Percentiles rank a stretch among this genome's conserved stretches.
Evolutionary conservation across 2,113 vertebrate species (phyloP).

Genomic region (Chlamydotis undulata): DNA sequence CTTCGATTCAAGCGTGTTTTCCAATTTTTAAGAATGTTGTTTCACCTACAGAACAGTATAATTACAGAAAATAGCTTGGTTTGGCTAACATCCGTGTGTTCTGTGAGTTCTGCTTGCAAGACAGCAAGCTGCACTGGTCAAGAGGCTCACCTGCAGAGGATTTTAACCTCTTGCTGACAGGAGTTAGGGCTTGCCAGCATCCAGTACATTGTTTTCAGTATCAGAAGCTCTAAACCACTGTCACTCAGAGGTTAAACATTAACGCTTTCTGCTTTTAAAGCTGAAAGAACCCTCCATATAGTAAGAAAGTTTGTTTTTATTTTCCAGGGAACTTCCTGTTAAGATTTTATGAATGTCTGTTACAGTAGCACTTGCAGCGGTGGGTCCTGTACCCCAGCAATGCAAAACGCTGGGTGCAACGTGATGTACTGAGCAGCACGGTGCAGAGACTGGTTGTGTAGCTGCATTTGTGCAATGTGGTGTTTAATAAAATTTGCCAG

Average conservation of each 20-base stretch:
- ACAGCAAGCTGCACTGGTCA: not conserved
- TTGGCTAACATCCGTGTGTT: constrained; percentile 66
- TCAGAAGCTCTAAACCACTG: constrained; percentile 41
- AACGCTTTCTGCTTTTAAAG: constrained; percentile 28
- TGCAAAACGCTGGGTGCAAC: not conserved
- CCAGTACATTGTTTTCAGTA: constrained; percentile 30
- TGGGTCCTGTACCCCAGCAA: not conserved
- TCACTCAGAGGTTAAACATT: constrained; percentile 62
- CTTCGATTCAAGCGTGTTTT: constrained; percentile 64
- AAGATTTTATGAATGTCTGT: constrained; percentile 5
- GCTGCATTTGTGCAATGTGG: not conserved
- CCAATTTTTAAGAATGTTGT: constrained; percentile 69
- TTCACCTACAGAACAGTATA: constrained; percentile 67
- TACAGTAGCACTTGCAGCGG: not conserved
- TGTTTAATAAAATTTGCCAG: constrained; percentile 34
- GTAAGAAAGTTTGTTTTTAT: constrained; percentile 6
- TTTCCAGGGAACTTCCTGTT: constrained; percentile 28
- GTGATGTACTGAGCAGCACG: not conserved
- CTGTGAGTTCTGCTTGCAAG: constrained; percentile 46
- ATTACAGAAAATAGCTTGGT: constrained; percentile 72
- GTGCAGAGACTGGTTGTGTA: not conserved
- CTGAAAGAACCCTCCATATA: not conserved
- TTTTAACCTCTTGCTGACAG: constrained; percentile 61
- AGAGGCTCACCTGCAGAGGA: constrained; percentile 35
- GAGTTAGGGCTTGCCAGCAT: constrained; percentile 23